A percentile compares a stretch with the other conserved stretches of the same genome.
Conservation (phyloP, 2,888 invertebrate genomes). For the Calameuta pallipes region DNA sequence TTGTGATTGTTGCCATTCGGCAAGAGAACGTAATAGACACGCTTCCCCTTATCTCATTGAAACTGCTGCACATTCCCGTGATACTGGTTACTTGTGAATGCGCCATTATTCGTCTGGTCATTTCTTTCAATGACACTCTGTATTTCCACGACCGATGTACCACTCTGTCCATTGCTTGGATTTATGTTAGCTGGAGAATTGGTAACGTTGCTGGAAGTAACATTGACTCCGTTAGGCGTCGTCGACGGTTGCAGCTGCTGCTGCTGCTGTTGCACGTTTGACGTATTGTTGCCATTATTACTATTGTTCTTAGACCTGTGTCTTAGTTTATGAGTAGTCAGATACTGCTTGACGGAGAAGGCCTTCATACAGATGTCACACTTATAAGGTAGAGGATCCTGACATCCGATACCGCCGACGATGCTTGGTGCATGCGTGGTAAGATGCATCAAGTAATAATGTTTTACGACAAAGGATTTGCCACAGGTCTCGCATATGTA, state of each 20-base stretch:
- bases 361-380: constrained; percentile 72
- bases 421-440: constrained; percentile 65
- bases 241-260: constrained; percentile 37
- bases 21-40: constrained; percentile 65
- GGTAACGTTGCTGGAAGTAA: constrained; percentile 35
- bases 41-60: constrained; percentile 66
- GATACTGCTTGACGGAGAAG: constrained; percentile 73
- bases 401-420: constrained; percentile 46
- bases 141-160: constrained; percentile 54
- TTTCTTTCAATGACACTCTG: constrained; percentile 57
- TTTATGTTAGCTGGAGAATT: constrained; percentile 34
- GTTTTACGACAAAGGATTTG: constrained; percentile 75
- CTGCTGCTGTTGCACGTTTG: constrained; percentile 37
- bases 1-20: constrained; percentile 65
- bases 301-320: constrained; percentile 69
- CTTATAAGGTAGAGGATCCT: constrained; percentile 67
- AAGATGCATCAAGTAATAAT: constrained; percentile 75
- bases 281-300: constrained; percentile 48
- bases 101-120: constrained; percentile 48
- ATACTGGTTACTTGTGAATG: constrained; percentile 53
- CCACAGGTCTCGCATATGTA: constrained; percentile 76
- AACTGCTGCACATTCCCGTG: constrained; percentile 57
- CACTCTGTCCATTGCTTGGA: constrained; percentile 44
- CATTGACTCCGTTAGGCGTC: constrained; percentile 25
- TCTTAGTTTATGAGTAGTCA: constrained; percentile 72